Base-by-base conservation (phyloP, 2,797 vertebrate genomes). In the Mormyrops attenuatus region DNA sequence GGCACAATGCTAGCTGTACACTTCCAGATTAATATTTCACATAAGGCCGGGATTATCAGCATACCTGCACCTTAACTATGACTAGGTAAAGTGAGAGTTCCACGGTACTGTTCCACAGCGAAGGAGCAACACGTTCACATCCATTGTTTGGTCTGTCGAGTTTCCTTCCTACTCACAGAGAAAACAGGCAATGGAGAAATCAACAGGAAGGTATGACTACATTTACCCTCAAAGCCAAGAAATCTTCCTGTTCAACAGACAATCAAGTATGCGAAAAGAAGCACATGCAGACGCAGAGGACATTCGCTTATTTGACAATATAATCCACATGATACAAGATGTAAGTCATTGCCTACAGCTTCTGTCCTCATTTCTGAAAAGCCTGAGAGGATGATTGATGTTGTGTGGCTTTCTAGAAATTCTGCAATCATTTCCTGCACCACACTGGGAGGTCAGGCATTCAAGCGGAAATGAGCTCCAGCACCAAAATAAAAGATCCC, bases 371-470 rank as follows among this genome's bases (percentile, higher is more conserved):
- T 55, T 87, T n/a, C 52, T 9, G 50, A 57, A 87, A 44, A 41
- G 38, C 85, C 49, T 5, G 30, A 38, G 52, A 20, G 47, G 22
- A 57, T 60, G 53, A 44, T 52, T 34, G 52, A 60, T 57, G 85
- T 2, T 34, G 17, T 9, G 30, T 15, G 22, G 82, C 82, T 85
- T 87, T 20, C 41, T 53, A 55, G 85, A 87, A 55, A 34, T 44
- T 87, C 50, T 38, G 53, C 30, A 41, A n/a, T 87, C 85, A 60
- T 52, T 60, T 87, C 53, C 85, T 87, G 38, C 60, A 7, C 41
- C 87, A 88, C 87, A 87, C 87, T 47, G 38, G 57, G 87, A 88
- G 57, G 38, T 63, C 87, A 22, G 55, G n/a, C 26, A 38, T 17
- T 30, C 26, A 34, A 34, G 26, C 1, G 3, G 44, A 47, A 63